Percentiles rank a stretch among this genome's conserved stretches.
Evolutionary conservation across 2,888 invertebrate genomes (phyloP).

Genomic region (Hybos culiciformis): DNA sequence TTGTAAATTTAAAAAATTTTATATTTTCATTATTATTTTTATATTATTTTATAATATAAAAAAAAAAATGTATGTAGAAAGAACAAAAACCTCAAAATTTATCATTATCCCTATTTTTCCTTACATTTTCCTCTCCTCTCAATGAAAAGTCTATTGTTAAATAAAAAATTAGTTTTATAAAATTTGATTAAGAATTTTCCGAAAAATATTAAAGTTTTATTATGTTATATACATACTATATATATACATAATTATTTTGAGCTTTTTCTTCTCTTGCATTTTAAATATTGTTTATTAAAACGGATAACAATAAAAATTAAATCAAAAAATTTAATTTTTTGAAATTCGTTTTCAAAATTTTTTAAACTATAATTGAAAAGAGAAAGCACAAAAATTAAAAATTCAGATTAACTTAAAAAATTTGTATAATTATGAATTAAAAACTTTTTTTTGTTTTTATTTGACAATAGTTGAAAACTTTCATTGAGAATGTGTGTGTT

Average conservation of each 20-base stretch:
- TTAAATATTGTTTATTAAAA: neutral
- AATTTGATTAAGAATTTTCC: neutral
- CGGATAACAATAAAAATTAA: conserved; percentile 12
- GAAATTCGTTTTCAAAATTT: conserved; percentile 16
- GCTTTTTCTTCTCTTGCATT: conserved; percentile 35
- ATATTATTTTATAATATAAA: conserved; percentile 1
- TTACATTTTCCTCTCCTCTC: conserved; percentile 28
- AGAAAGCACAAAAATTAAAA: neutral
- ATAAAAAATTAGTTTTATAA: conserved; percentile 6
- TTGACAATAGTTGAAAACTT: conserved; percentile 37
- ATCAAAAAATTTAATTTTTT: conserved; percentile 17
- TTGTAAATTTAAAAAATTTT: neutral
- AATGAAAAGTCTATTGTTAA: conserved; percentile 37
- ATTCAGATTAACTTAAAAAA: neutral
- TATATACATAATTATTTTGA: conserved; percentile 23
- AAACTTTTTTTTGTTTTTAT: conserved; percentile 8
- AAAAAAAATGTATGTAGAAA: conserved; percentile 1
- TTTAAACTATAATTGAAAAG: neutral
- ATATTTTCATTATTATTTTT: neutral
- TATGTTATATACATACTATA: conserved; percentile 11
- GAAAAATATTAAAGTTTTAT: conserved; percentile 6
- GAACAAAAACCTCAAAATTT: neutral
- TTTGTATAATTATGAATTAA: neutral
- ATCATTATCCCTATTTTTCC: neutral
- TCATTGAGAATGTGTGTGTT: conserved; percentile 65